Base-by-base conservation (phyloP, 2,113 vertebrate genomes). In the Saguinus imperator region DNA sequence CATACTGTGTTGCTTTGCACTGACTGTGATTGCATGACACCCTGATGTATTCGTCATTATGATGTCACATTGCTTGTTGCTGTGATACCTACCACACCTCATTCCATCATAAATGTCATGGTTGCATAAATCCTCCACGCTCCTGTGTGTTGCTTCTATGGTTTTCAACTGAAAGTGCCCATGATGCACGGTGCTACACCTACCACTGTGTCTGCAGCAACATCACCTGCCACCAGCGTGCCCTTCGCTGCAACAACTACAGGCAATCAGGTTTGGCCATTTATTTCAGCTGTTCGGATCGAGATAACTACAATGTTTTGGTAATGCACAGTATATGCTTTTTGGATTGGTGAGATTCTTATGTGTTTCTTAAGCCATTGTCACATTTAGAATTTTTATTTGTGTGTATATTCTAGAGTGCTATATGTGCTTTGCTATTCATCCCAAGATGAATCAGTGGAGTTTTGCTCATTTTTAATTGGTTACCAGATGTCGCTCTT, bases 101-200 rank as follows among this genome's bases (percentile, higher is more conserved):
- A 98, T 98, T 98, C 97, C 98, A 97, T 98, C 98, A 98, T 98
- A 98, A 99, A 98, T 99, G 98, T 99, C 99, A 98, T 98, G 99
- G 99, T 99, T 99, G 98, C 98, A 98, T 99, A 99, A 98, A 99
- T 98, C 99, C 99, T 99, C 99, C 99, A 97, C 98, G 99, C 98
- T 99, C 98, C 98, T 96, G 98, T 99, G 98, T 98, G 98, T 99
- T 98, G 99, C 99, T 99, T 99, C 99, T 99, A 97, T 99, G 99
- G 99, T 99, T 99, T 99, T 98, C 98, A 99, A 99, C 98, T 98
- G 99, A 99, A 99, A 99, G 99, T 99, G 99, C 99, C 99, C 99
- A 99, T 99, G 99, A 99, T 99, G 99, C 99, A 99, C 99, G 99
- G 99, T 99, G 99, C 99, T 99, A 99, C 99, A 99, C 99, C 99